Evolutionary conservation across 2,888 invertebrate genomes (phyloP), one percentile per base, ranked within the genome.

Genomic region (Caprella mutica): DNA sequence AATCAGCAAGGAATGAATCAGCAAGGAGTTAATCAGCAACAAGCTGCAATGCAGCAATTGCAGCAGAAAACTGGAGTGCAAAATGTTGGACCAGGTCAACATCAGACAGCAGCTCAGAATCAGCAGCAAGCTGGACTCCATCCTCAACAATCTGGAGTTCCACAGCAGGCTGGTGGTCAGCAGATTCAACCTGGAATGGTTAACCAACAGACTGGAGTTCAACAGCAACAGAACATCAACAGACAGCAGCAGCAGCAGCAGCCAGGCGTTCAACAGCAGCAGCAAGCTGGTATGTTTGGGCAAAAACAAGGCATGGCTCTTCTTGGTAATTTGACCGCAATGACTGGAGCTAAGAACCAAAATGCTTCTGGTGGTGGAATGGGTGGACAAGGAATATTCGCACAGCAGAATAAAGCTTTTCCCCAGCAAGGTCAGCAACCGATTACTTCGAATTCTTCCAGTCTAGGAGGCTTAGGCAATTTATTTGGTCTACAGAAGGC

Each of bases 401-500:
- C n/a, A n/a, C n/a, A n/a, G n/a, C n/a, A n/a, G n/a, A n/a, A n/a
- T n/a, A n/a, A n/a, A n/a, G n/a, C n/a, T n/a, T n/a, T 21, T 21
- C 52, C 40, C 12, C 56, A 60, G 29, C 56, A 53, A 9, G 46
- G 44, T 23, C 57, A 40, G 4, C 57, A 48, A 33, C 43, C 40
- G 51, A 21, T 52, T 5, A 33, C 35, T 8, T 12, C 51, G 17
- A 55, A 53, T 24, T 58, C 64, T 4, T 64, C 64, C 2, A 57
- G 58, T 30, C 55, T 64, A 26, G 58, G 64, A 46, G 64, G 64
- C 23, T 54, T 64, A 35, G 52, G 52, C 40, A 64, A 58, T 42
- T 58, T 64, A 44, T 64, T 64, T 53, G 64, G 51, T 38, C 56
- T 60, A 5, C 64, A 60, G 50, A 64, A 60, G 53, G 59, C 55